Conservation (phyloP, 2,113 vertebrate genomes). For the Aegypius monachus region DNA sequence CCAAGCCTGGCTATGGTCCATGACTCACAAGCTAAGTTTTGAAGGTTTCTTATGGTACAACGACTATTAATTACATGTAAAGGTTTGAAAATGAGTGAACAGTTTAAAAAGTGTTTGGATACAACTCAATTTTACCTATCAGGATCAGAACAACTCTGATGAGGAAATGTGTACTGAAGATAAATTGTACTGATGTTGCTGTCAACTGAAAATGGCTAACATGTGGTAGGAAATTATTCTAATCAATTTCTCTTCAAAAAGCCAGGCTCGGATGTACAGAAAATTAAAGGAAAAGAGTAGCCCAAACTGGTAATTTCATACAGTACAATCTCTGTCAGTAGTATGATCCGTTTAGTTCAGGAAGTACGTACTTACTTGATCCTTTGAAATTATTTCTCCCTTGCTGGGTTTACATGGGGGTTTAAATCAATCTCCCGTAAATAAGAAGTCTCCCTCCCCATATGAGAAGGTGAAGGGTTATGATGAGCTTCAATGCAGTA, state of each 20-base stretch:
- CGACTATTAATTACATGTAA: conserved; percentile 59
- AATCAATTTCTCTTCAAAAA: background rate
- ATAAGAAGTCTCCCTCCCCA: background rate
- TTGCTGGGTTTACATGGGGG: background rate
- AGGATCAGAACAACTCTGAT: background rate
- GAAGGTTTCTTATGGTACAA: conserved; percentile 3
- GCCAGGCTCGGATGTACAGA: background rate
- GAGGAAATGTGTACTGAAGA: background rate
- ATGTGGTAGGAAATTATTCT: background rate
- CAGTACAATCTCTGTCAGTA: background rate
- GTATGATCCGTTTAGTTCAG: background rate
- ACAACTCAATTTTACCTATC: conserved; percentile 30
- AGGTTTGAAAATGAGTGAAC: conserved; percentile 34
- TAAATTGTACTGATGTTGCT: background rate
- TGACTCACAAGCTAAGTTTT: conserved; percentile 22
- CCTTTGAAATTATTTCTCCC: background rate
- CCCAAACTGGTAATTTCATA: background rate
- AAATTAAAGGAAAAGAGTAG: background rate
- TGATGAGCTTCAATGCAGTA: background rate
- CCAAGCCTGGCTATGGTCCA: background rate
- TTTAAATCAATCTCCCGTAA: background rate
- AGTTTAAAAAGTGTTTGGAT: conserved; percentile 31
- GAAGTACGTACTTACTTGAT: background rate
- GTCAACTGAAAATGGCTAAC: background rate
- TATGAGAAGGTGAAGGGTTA: background rate